Conservation (phyloP, 2,888 invertebrate genomes). For the Melinaea marsaeus region DNA sequence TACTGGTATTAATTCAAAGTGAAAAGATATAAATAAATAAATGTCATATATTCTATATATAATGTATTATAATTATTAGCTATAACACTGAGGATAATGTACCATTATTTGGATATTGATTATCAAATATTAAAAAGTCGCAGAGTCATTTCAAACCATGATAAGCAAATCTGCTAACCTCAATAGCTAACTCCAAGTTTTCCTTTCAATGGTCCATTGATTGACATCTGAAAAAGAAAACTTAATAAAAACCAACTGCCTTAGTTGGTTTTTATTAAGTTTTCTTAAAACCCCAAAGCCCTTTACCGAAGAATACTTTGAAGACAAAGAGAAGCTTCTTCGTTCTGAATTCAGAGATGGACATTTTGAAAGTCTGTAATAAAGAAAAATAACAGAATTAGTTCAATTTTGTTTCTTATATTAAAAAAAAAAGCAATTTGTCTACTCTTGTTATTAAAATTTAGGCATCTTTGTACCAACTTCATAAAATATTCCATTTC, state of each 20-base stretch:
- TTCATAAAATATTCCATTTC: background rate
- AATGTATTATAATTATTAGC: too few relatives aligned
- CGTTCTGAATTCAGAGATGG: constrained; percentile 92
- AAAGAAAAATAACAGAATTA: constrained; percentile 16
- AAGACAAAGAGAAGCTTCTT: constrained; percentile 94
- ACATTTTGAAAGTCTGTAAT: constrained; percentile 71
- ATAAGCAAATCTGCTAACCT: constrained; percentile 76
- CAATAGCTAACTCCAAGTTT: constrained; percentile 93
- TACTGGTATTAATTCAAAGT: too few relatives aligned
- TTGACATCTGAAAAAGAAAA: constrained; percentile 86
- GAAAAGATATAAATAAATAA: too few relatives aligned
- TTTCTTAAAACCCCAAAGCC: constrained; percentile 14
- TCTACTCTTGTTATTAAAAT: background rate
- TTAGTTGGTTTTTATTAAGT: too few relatives aligned
- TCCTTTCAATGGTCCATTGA: constrained; percentile 92
- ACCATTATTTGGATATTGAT: too few relatives aligned
- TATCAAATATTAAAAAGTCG: background rate
- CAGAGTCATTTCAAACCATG: background rate
- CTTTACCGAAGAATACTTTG: constrained; percentile 94
- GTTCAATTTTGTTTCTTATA: constrained; percentile 10
- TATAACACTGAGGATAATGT: too few relatives aligned
- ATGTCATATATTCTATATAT: too few relatives aligned
- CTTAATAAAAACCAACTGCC: constrained; percentile 4
- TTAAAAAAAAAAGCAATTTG: constrained; percentile 1
- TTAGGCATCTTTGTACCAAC: constrained; percentile 6